Evolutionary conservation across 2,888 invertebrate genomes (phyloP).

Genomic region (Drosophila kanekoi): DNA sequence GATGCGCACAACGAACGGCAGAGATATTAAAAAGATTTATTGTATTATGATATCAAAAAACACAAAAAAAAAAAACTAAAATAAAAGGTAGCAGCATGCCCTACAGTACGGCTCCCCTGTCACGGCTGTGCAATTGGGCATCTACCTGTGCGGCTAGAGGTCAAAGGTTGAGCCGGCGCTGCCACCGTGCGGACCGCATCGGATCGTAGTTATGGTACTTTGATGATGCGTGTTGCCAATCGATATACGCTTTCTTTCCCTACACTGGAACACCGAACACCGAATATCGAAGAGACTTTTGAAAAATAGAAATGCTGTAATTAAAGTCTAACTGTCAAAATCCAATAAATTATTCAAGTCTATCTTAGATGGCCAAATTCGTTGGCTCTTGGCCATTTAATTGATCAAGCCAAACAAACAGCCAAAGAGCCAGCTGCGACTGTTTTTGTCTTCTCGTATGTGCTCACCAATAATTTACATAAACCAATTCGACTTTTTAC

Average conservation of each 20-base stretch:
- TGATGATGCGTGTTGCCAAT: conserved; percentile 24
- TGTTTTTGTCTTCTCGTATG: conserved; percentile 22
- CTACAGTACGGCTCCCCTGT: not conserved
- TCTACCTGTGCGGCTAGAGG: conserved; percentile 39
- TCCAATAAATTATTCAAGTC: conserved; percentile 51
- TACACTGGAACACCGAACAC: not conserved
- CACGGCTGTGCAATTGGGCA: conserved; percentile 49
- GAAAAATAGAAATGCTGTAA: conserved; percentile 67
- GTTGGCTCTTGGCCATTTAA: conserved; percentile 47
- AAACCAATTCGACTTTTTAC: conserved; percentile 61
- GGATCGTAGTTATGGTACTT: conserved; percentile 22
- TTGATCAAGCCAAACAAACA: conserved; percentile 43
- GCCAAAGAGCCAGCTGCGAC: conserved; percentile 9
- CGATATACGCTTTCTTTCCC: conserved; percentile 48
- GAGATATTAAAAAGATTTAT: conserved; percentile 78
- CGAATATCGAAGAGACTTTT: not conserved
- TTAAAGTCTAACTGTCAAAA: conserved; percentile 75
- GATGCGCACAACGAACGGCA: conserved; percentile 42
- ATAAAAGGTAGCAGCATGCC: conserved; percentile 33
- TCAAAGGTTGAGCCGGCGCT: conserved; percentile 34
- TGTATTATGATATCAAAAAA: conserved; percentile 71
- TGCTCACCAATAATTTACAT: conserved; percentile 64
- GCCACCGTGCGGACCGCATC: conserved; percentile 16
- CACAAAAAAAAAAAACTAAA: not conserved
- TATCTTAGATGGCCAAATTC: conserved; percentile 27